Conservation (phyloP, 1,140 invertebrate genomes). For the Drosophila nebulosa region DNA sequence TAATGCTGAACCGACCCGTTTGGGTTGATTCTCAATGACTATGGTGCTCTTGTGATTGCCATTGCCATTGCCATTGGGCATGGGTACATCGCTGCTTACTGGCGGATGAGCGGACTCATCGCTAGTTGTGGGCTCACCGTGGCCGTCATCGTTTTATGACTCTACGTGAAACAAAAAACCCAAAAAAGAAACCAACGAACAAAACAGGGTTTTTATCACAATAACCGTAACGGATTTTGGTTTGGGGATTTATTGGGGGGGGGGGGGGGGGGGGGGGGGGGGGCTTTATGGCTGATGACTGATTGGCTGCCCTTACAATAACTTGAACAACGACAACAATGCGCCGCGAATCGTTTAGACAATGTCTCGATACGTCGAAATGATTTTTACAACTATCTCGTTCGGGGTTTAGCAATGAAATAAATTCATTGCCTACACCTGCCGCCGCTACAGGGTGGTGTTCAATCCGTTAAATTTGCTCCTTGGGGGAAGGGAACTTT, state of each 20-base stretch:
- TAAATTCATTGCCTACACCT: constrained; percentile 66
- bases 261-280: not conserved
- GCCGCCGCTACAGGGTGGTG: constrained; percentile 29
- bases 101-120: constrained; percentile 33
- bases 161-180: constrained; percentile 11
- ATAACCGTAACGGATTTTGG: constrained; percentile 5
- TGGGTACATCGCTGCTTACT: constrained; percentile 44
- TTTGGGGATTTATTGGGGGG: no score
- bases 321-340: constrained; percentile 32
- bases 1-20: constrained; percentile 77
- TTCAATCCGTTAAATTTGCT: constrained; percentile 3
- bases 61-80: constrained; percentile 55
- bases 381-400: constrained; percentile 70
- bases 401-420: constrained; percentile 74
- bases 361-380: constrained; percentile 31
- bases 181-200: no score
- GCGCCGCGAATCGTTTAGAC: constrained; percentile 22
- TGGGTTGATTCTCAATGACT: constrained; percentile 73
- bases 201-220: constrained; percentile 9
- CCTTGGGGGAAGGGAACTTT: constrained; percentile 22
- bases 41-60: constrained; percentile 58
- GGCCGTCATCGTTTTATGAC: constrained; percentile 60
- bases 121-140: constrained; percentile 46
- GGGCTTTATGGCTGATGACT: no score
- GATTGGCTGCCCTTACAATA: constrained; percentile 32